Evolutionary conservation across 2,888 invertebrate genomes (phyloP).

Genomic region (Tortrix viridana): DNA sequence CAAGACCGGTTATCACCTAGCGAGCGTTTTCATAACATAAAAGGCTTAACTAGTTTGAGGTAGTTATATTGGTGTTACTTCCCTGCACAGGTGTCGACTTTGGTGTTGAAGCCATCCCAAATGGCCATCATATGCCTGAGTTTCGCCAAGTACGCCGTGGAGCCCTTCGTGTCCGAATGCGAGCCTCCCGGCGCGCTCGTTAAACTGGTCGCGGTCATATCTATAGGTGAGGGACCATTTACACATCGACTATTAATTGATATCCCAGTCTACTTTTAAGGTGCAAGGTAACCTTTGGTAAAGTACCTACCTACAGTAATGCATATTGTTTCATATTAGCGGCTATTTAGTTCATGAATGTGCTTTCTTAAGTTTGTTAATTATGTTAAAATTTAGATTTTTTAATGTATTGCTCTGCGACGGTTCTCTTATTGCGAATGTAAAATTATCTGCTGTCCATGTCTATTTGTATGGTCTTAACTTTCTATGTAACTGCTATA

Average conservation of each 20-base stretch:
- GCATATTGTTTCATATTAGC: constrained; percentile 1
- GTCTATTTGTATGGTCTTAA: not conserved
- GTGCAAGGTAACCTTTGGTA: no score
- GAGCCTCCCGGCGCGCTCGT: constrained; percentile 92
- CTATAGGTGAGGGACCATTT: constrained; percentile 86
- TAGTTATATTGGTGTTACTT: no score
- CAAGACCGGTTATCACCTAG: no score
- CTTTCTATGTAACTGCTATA: no score
- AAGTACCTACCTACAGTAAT: not conserved
- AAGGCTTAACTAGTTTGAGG: no score
- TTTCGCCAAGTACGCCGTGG: constrained; percentile 96
- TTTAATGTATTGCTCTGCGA: constrained; percentile 6
- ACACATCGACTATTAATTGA: no score
- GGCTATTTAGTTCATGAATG: not conserved
- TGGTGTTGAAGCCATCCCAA: constrained; percentile 96
- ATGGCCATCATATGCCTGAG: constrained; percentile 97
- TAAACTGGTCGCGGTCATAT: constrained; percentile 94
- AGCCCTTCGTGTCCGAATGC: constrained; percentile 94
- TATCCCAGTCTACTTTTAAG: no score
- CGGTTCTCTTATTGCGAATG: not conserved
- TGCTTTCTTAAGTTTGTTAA: not conserved
- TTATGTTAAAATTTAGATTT: not conserved
- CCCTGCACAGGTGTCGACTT: constrained; percentile 91
- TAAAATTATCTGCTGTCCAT: not conserved
- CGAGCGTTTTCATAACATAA: no score